phyloP scores from a whole-genome alignment of 2,888 invertebrate species.

The Melikaiella ostensackeni region DNA sequence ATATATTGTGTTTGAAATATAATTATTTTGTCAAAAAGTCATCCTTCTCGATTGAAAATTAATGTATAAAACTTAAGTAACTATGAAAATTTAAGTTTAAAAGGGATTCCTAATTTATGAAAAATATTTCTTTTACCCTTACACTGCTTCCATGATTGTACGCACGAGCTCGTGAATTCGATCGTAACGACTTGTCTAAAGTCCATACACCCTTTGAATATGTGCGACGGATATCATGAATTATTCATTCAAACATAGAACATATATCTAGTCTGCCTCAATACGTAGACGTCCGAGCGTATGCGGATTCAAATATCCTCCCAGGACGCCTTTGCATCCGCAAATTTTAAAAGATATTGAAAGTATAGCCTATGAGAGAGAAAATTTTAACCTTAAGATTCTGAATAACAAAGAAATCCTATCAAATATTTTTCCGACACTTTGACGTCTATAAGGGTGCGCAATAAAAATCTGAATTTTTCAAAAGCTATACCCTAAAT shows the following conservation, averaged over 20 bases:
- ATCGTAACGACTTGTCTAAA: conserved; percentile 11
- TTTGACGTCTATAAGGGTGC: too few relatives aligned
- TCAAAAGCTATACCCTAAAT: too few relatives aligned
- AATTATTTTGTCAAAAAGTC: too few relatives aligned
- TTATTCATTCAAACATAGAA: neutral
- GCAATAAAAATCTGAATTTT: too few relatives aligned
- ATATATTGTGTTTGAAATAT: too few relatives aligned
- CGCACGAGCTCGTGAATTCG: neutral
- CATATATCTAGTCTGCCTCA: conserved; percentile 14
- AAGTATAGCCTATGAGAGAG: neutral
- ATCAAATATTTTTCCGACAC: neutral
- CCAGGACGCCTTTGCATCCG: neutral
- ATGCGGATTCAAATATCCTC: neutral
- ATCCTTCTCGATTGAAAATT: too few relatives aligned
- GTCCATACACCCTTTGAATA: conserved; percentile 23
- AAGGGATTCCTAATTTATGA: too few relatives aligned
- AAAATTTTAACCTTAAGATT: neutral
- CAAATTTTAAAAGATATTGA: neutral
- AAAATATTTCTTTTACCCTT: too few relatives aligned
- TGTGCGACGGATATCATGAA: conserved; percentile 48
- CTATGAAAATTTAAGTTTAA: too few relatives aligned
- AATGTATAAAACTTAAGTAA: too few relatives aligned
- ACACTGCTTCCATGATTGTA: neutral
- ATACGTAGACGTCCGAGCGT: neutral
- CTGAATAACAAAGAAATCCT: neutral